These are phyloP conservation scores for Brachypodius melanocephalos DNA, from an alignment of 2,113 vertebrate genomes.

Conservation along the genomic window DNA sequence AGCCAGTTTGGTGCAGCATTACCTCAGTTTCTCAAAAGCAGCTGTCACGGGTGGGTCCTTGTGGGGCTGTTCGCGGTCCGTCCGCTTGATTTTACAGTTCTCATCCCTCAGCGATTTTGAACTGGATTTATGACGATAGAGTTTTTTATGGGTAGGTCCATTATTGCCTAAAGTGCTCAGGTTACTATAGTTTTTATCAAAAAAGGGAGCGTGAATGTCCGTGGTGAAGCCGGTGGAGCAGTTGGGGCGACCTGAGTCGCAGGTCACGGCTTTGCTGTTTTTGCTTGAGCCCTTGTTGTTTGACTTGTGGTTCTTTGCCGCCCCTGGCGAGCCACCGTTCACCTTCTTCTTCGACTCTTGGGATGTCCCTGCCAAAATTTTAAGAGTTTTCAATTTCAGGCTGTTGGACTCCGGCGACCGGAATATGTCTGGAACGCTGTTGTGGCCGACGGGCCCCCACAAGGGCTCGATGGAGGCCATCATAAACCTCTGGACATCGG, in stretches of 20 bases:
- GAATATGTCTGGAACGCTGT: constrained; percentile 81
- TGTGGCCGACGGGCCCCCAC: constrained; percentile 85
- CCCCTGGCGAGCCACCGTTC: constrained; percentile 72
- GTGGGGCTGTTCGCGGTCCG: constrained; percentile 88
- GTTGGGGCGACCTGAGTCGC: constrained; percentile 83
- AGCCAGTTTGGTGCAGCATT: constrained; percentile 94
- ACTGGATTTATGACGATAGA: constrained; percentile 98
- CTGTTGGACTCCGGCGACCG: constrained; percentile 92
- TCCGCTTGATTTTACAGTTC: constrained; percentile 92
- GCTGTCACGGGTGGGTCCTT: constrained; percentile 94
- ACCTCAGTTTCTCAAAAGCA: constrained; percentile 99
- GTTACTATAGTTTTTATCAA: constrained; percentile 91
- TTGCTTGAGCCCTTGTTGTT: constrained; percentile 86
- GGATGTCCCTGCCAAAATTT: constrained; percentile 94
- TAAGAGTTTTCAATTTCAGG: constrained; percentile 97
- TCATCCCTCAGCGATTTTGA: constrained; percentile 95
- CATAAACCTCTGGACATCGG: constrained; percentile 98
- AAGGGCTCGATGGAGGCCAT: constrained; percentile 98
- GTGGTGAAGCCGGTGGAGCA: constrained; percentile 76
- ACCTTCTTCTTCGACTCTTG: constrained; percentile 94
- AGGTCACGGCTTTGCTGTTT: constrained; percentile 82
- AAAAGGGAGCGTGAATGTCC: constrained; percentile 79
- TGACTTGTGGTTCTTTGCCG: constrained; percentile 85
- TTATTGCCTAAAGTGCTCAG: constrained; percentile 90
- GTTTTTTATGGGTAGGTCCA: constrained; percentile 97